phyloP scores from a whole-genome alignment of 2,113 vertebrate species.

The Syrrhaptes paradoxus region DNA sequence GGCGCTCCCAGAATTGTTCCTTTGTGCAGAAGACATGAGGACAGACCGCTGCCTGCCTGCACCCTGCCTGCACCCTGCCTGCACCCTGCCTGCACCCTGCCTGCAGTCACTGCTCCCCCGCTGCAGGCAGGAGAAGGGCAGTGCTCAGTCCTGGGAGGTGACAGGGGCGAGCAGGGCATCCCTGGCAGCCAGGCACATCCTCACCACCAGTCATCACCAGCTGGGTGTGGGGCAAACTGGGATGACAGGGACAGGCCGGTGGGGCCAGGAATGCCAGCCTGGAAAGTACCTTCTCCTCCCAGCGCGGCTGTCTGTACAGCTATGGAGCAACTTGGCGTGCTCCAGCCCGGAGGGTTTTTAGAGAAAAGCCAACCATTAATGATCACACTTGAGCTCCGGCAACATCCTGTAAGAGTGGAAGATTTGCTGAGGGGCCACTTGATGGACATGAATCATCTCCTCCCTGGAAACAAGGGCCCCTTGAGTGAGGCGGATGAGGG shows the following conservation, averaged over 20 bases:
- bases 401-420: conserved; percentile 18
- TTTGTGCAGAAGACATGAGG: conserved; percentile 32
- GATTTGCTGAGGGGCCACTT: conserved; percentile 49
- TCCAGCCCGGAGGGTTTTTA: not conserved
- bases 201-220: not conserved
- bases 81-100: too few species aligned
- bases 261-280: not conserved
- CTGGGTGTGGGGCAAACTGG: not conserved
- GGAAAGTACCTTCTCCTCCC: not conserved
- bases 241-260: not conserved
- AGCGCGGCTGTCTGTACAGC: not conserved
- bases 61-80: not conserved
- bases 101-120: not conserved
- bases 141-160: not conserved
- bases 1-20: conserved; percentile 74
- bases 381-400: conserved; percentile 14
- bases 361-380: conserved; percentile 20
- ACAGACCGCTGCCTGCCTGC: not conserved
- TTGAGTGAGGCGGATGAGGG: conserved; percentile 18
- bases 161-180: not conserved
- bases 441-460: conserved; percentile 58
- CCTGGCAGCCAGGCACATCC: not conserved
- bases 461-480: conserved; percentile 57
- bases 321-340: not conserved
- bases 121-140: not conserved